phyloP scores from a whole-genome alignment of 2,888 invertebrate species.

The Cheilosia impressa region DNA sequence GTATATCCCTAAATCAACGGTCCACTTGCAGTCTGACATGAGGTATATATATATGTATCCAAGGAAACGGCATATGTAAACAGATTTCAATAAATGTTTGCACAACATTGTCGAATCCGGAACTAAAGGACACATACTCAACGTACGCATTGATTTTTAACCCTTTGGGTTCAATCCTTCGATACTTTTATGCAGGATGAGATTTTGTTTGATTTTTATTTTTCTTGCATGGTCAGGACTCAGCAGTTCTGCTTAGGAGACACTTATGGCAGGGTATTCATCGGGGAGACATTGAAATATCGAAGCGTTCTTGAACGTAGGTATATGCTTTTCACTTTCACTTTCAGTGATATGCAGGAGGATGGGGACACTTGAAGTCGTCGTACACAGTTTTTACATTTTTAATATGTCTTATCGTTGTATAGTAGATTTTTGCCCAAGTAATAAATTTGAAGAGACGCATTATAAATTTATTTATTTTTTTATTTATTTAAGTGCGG shows the following conservation, averaged over 20 bases:
- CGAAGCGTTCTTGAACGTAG: constrained; percentile 31
- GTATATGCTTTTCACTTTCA: constrained; percentile 12
- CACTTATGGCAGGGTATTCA: constrained; percentile 43
- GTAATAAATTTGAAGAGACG: neutral
- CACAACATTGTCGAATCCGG: constrained; percentile 64
- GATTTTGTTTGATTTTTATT: constrained; percentile 47
- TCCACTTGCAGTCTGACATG: constrained; percentile 26
- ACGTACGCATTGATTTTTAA: constrained; percentile 66
- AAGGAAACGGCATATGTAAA: constrained; percentile 59
- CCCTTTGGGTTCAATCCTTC: constrained; percentile 56
- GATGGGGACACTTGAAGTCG: constrained; percentile 4
- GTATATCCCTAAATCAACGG: constrained; percentile 44
- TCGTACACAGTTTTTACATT: constrained; percentile 19
- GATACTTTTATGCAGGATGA: constrained; percentile 25
- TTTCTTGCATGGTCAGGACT: constrained; percentile 49
- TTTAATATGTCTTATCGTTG: constrained; percentile 39
- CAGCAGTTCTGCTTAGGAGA: constrained; percentile 42
- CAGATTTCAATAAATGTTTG: constrained; percentile 73
- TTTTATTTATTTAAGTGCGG: constrained; percentile 39
- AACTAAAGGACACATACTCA: constrained; percentile 41
- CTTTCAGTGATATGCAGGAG: neutral
- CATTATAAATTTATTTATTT: constrained; percentile 38
- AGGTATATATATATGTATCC: constrained; percentile 10
- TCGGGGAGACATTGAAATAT: constrained; percentile 56
- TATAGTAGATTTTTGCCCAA: neutral